phyloP scores from a whole-genome alignment of 2,888 invertebrate species.

The Perithous albicinctus region DNA sequence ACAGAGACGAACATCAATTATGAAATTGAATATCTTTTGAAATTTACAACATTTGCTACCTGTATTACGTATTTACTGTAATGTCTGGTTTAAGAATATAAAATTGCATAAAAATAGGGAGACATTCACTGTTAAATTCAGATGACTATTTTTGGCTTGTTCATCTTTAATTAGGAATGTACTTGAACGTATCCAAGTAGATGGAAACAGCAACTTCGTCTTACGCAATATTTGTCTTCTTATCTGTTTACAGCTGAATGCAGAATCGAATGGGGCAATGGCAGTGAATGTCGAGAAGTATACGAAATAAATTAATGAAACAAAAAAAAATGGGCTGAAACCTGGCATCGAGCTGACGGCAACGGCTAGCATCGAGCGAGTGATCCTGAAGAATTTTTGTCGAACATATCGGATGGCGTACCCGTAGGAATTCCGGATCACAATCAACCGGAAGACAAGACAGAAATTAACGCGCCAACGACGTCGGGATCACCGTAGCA shows the following conservation, averaged over 20 bases:
- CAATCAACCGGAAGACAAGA: conserved; percentile 21
- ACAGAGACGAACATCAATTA: conserved; percentile 28
- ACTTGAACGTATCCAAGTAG: not conserved
- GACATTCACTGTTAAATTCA: too few relatives aligned
- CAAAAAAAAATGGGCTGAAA: conserved; percentile 62
- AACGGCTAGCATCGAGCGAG: conserved; percentile 58
- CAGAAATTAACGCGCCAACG: conserved; percentile 38
- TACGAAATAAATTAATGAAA: conserved; percentile 65
- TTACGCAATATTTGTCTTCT: not conserved
- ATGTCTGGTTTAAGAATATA: not conserved
- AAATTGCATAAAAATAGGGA: not conserved
- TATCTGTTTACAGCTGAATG: conserved; percentile 75
- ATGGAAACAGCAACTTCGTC: not conserved
- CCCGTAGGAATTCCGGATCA: not conserved
- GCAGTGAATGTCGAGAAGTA: conserved; percentile 66
- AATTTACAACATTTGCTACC: not conserved
- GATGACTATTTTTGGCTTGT: not conserved
- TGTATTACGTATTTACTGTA: not conserved
- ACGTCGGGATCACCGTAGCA: conserved; percentile 30
- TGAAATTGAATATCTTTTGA: conserved; percentile 2
- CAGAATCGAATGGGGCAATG: conserved; percentile 69
- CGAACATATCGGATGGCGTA: conserved; percentile 57
- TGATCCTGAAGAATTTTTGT: conserved; percentile 58
- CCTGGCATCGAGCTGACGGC: conserved; percentile 63
- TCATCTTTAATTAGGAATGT: not conserved